Evolutionary conservation across 1,140 invertebrate species (phyloP).

Genomic region (Ylistrum balloti): DNA sequence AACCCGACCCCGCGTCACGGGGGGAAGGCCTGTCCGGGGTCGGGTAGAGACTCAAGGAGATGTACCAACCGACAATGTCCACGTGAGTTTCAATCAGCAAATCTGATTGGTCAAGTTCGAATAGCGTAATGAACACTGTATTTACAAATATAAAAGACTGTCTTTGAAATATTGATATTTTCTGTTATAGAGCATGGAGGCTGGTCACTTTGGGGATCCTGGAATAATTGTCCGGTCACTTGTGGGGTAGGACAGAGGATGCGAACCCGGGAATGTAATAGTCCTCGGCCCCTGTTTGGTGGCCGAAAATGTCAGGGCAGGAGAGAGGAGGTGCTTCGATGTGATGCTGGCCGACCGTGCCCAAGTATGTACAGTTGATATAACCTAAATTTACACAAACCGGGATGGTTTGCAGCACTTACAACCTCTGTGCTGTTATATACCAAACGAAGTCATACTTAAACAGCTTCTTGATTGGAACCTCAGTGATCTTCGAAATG

Average conservation of each 20-base stretch:
- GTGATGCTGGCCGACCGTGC: slow-evolving; percentile 65
- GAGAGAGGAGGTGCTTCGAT: slow-evolving; percentile 59
- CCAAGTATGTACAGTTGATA: slow-evolving; percentile 64
- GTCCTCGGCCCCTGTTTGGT: slow-evolving; percentile 74
- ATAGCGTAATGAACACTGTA: too few species aligned
- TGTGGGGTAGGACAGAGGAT: slow-evolving; percentile 77
- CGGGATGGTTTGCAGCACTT: too few species aligned
- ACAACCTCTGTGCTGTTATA: too few species aligned
- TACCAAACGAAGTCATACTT: too few species aligned
- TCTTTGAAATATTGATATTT: slow-evolving; percentile 21
- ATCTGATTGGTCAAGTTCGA: neutral
- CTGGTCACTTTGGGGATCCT: slow-evolving; percentile 82
- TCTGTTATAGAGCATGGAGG: slow-evolving; percentile 75
- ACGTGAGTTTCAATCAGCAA: slow-evolving; percentile 55
- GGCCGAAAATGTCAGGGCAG: slow-evolving; percentile 71
- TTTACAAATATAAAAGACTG: too few species aligned
- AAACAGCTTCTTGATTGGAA: too few species aligned
- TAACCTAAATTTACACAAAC: too few species aligned
- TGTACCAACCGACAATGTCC: slow-evolving; percentile 71
- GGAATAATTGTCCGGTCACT: slow-evolving; percentile 78
- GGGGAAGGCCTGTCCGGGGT: slow-evolving; percentile 87
- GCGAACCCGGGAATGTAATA: slow-evolving; percentile 73
- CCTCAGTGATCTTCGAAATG: too few species aligned
- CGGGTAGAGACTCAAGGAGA: slow-evolving; percentile 55
- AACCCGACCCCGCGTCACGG: slow-evolving; percentile 86